These are phyloP conservation scores for Pherbina coryleti DNA, from an alignment of 2,888 invertebrate genomes.

Conservation along the genomic window DNA sequence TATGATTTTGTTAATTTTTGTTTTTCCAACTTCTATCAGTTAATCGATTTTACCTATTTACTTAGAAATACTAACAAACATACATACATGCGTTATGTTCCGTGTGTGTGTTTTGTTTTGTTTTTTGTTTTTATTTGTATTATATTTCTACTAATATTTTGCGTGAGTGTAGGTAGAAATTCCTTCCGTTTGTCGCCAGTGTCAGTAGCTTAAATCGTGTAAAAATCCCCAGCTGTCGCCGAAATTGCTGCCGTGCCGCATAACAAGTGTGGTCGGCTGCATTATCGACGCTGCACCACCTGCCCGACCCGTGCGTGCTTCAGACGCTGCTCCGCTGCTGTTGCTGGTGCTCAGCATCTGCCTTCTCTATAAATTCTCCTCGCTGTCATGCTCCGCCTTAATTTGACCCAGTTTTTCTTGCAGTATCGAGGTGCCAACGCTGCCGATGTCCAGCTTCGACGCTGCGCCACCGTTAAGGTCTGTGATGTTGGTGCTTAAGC, in stretches of 20 bases:
- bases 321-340: constrained; percentile 51
- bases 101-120: background rate
- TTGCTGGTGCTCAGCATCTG: constrained; percentile 47
- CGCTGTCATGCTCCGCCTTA: constrained; percentile 64
- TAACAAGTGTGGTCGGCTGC: background rate
- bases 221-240: constrained; percentile 12
- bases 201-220: constrained; percentile 17
- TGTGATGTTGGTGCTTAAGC: constrained; percentile 36
- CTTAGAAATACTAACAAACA: constrained; percentile 23
- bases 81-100: constrained; percentile 35
- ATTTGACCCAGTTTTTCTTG: constrained; percentile 68
- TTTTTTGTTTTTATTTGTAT: background rate
- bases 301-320: constrained; percentile 5
- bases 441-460: constrained; percentile 30
- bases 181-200: background rate
- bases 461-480: constrained; percentile 62
- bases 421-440: constrained; percentile 55
- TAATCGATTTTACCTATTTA: too few species aligned
- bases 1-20: too few species aligned
- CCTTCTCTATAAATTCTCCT: constrained; percentile 69
- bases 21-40: too few species aligned
- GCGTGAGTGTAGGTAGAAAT: background rate
- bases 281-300: constrained; percentile 50
- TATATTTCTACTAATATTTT: background rate
- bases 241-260: background rate